A percentile compares a stretch with the other conserved stretches of the same genome.
phyloP scores from a whole-genome alignment of 2,113 vertebrate genomes.

The Martes martes region DNA sequence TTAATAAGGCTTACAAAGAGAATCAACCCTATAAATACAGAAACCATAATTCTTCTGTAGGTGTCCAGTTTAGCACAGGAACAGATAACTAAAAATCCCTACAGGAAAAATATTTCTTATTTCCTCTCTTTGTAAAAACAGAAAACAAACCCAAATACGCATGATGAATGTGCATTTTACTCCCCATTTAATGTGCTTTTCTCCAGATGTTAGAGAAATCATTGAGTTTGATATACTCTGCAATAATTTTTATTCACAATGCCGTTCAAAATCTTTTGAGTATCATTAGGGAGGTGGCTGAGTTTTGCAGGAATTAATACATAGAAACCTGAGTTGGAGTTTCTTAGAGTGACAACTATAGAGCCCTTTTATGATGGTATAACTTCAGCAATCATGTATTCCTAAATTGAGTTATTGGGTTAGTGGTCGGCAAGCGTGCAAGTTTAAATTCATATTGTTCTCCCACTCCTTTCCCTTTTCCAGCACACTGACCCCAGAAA shows the following conservation, averaged over 20 bases:
- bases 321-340: not conserved
- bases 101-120: constrained; percentile 19
- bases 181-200: constrained; percentile 21
- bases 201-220: constrained; percentile 69
- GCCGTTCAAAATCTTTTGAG: constrained; percentile 38
- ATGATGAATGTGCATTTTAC: constrained; percentile 38
- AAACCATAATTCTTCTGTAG: not conserved
- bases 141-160: constrained; percentile 49
- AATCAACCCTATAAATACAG: not conserved
- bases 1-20: constrained; percentile 32
- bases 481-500: constrained; percentile 6
- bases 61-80: constrained; percentile 31
- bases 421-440: not conserved
- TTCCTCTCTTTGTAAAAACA: constrained; percentile 53
- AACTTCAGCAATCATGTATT: not conserved
- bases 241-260: constrained; percentile 30
- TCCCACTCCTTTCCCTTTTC: not conserved
- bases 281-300: not conserved
- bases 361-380: not conserved
- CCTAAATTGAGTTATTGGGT: not conserved
- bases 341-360: not conserved
- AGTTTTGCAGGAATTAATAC: not conserved
- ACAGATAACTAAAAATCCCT: constrained; percentile 49
- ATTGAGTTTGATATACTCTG: not conserved
- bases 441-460: not conserved